phyloP scores from a whole-genome alignment of 2,113 vertebrate genomes.

The Podilymbus podiceps region DNA sequence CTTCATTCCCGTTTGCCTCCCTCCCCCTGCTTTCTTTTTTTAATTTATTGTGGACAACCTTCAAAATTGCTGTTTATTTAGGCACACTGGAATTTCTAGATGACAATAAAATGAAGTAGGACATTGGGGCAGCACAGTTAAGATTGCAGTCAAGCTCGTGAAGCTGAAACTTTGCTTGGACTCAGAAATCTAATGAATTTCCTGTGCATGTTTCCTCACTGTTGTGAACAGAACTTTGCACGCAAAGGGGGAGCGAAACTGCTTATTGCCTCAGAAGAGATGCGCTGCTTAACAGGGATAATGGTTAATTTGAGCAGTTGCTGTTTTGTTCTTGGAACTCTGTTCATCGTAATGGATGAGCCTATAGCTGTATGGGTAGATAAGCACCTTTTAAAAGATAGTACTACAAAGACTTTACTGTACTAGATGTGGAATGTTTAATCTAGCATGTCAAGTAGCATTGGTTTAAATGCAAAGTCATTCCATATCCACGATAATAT shows the following conservation, averaged over 20 bases:
- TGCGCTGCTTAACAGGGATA: neutral
- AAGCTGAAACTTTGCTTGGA: neutral
- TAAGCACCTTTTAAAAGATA: neutral
- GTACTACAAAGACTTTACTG: neutral
- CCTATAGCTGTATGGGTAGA: neutral
- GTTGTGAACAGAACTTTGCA: neutral
- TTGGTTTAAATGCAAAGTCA: neutral
- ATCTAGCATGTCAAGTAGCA: neutral
- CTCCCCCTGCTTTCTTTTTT: neutral
- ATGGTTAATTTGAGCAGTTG: neutral
- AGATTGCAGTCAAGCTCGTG: neutral
- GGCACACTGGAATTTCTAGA: neutral
- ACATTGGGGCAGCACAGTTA: neutral
- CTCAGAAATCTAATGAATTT: neutral
- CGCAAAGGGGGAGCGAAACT: rapidly evolving
- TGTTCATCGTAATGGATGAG: neutral
- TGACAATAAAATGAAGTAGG: constrained; percentile 14
- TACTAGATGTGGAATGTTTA: neutral
- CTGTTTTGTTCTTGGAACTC: neutral
- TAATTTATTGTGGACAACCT: neutral
- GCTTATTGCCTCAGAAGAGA: neutral
- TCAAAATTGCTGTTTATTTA: constrained; percentile 37
- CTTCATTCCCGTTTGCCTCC: no score
- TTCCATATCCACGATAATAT: neutral
- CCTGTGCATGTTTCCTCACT: neutral